Conservation (phyloP, 2,888 invertebrate species). For the Yponomeuta malinellus region DNA sequence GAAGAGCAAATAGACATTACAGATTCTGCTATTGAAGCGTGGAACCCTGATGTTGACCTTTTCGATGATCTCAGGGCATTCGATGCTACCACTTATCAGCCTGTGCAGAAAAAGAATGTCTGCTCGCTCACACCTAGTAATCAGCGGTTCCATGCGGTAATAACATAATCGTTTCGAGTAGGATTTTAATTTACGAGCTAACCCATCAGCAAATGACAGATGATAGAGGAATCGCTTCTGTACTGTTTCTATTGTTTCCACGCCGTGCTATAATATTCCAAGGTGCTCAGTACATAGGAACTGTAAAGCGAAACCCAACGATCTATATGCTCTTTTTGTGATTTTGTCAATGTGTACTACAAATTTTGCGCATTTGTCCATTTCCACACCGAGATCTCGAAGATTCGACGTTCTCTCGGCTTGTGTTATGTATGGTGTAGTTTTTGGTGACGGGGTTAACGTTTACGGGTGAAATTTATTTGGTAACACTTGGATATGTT, state of each 20-base stretch:
- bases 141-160: too few species aligned
- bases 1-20: too few species aligned
- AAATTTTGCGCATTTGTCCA: not conserved
- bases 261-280: not conserved
- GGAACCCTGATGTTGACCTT: too few species aligned
- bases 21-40: too few species aligned
- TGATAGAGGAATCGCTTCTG: too few species aligned
- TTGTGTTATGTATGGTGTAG: not conserved
- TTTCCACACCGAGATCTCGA: not conserved
- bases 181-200: too few species aligned
- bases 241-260: not conserved
- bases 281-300: not conserved
- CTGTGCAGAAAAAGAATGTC: too few species aligned
- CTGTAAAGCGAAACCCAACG: not conserved
- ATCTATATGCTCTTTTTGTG: not conserved
- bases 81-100: too few species aligned
- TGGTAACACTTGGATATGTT: constrained; percentile 1
- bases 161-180: too few species aligned
- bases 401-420: not conserved
- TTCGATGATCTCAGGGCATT: too few species aligned
- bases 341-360: not conserved
- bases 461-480: constrained; percentile 1
- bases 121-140: too few species aligned
- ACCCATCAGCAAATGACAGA: too few species aligned
- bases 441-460: not conserved